Conservation (phyloP, 2,888 invertebrate species). For the Nephrotoma flavescens region DNA sequence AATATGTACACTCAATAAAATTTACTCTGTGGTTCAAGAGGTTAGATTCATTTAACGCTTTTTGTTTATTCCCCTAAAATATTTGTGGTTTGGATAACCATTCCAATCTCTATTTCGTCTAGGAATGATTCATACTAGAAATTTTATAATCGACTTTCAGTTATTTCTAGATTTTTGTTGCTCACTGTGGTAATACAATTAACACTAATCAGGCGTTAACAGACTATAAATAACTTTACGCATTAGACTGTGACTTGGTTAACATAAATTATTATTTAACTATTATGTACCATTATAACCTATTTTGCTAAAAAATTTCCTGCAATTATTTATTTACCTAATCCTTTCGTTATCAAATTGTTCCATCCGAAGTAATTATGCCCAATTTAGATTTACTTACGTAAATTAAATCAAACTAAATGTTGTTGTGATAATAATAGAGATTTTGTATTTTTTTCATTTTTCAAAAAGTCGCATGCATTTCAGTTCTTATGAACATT, state of each 20-base stretch:
- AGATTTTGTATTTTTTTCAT: no score
- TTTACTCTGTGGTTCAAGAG: neutral
- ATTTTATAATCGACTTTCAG: neutral
- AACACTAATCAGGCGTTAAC: neutral
- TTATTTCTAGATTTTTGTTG: neutral
- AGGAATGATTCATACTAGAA: neutral
- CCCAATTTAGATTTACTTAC: no score
- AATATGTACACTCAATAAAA: neutral
- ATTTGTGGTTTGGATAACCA: neutral
- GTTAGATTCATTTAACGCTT: neutral
- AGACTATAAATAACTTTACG: neutral
- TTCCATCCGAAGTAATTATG: no score
- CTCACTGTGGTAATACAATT: neutral
- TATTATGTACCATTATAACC: no score
- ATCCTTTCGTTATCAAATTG: no score
- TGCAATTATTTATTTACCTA: no score
- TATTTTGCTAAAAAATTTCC: no score
- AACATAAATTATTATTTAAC: no score
- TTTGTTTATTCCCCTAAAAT: neutral
- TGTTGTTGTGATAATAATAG: no score
- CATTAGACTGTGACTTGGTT: neutral
- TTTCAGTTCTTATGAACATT: no score
- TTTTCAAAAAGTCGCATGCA: no score
- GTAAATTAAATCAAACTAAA: no score
- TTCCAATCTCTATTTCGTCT: neutral